A percentile compares a stretch with the other conserved stretches of the same genome.
phyloP scores from a whole-genome alignment of 2,888 invertebrate species.

The Tortrix viridana region DNA sequence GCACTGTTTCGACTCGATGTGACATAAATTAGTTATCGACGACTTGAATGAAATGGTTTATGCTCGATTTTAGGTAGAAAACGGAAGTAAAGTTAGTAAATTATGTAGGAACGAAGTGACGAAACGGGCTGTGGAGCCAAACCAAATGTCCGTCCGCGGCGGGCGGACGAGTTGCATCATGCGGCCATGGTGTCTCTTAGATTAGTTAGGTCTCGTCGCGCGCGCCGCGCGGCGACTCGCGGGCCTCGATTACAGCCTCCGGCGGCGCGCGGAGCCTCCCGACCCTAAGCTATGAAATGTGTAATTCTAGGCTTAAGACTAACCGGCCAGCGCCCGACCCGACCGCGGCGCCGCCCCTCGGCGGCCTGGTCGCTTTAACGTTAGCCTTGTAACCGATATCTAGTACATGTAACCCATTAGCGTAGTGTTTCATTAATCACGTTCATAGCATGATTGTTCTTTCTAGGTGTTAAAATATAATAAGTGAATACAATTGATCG shows the following conservation, averaged over 20 bases:
- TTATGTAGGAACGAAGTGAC: slow-evolving; percentile 65
- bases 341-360: slow-evolving; percentile 43
- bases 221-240: slow-evolving; percentile 58
- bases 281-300: slow-evolving; percentile 81
- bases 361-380: slow-evolving; percentile 54
- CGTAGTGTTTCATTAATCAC: slow-evolving; percentile 59
- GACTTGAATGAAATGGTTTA: slow-evolving; percentile 27
- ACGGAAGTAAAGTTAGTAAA: slow-evolving; percentile 55
- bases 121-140: slow-evolving; percentile 77
- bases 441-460: slow-evolving; percentile 49
- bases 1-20: slow-evolving; percentile 19
- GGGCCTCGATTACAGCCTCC: slow-evolving; percentile 80
- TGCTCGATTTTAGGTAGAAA: slow-evolving; percentile 46
- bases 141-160: slow-evolving; percentile 65
- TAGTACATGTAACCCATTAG: slow-evolving; percentile 61
- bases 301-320: slow-evolving; percentile 64
- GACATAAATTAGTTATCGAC: slow-evolving; percentile 23
- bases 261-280: slow-evolving; percentile 54
- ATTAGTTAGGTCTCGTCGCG: slow-evolving; percentile 5
- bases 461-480: slow-evolving; percentile 56
- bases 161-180: slow-evolving; percentile 69
- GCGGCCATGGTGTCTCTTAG: slow-evolving; percentile 78
- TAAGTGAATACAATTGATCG: slow-evolving; percentile 63
- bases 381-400: slow-evolving; percentile 60
- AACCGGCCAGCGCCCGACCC: slow-evolving; percentile 37